Percentiles rank a stretch among this genome's conserved stretches.
These are phyloP conservation scores for Tauraco hartlaubi DNA, from an alignment of 2,797 vertebrate genomes.

Conservation along the genomic window DNA sequence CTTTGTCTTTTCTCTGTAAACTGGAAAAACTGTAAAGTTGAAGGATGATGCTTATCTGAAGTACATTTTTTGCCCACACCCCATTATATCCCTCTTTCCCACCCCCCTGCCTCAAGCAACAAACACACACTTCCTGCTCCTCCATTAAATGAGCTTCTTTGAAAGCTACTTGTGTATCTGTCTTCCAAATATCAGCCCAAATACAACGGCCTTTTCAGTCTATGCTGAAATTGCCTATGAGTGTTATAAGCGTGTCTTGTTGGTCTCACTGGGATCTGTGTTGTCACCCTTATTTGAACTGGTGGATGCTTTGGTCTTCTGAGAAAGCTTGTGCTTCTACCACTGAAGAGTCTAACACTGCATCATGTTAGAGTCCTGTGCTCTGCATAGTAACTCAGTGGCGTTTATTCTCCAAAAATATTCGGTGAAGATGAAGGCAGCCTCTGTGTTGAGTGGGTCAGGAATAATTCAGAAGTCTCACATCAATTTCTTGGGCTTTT, in stretches of 20 bases:
- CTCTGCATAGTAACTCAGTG: neutral
- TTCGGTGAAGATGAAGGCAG: neutral
- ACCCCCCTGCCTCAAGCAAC: neutral
- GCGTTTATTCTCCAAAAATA: neutral
- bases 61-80: neutral
- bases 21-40: neutral
- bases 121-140: neutral
- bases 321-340: neutral
- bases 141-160: fast-evolving
- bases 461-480: neutral
- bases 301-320: neutral
- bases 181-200: neutral
- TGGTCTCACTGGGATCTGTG: neutral
- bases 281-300: neutral
- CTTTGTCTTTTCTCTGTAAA: neutral
- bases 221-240: neutral
- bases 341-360: neutral
- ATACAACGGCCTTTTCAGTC: neutral
- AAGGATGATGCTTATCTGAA: neutral
- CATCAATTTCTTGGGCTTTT: neutral
- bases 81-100: neutral
- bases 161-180: neutral
- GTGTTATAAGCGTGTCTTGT: neutral
- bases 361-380: neutral
- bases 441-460: fast-evolving